phyloP scores from a whole-genome alignment of 1,140 invertebrate genomes.

The Drosophila mojavensis region DNA sequence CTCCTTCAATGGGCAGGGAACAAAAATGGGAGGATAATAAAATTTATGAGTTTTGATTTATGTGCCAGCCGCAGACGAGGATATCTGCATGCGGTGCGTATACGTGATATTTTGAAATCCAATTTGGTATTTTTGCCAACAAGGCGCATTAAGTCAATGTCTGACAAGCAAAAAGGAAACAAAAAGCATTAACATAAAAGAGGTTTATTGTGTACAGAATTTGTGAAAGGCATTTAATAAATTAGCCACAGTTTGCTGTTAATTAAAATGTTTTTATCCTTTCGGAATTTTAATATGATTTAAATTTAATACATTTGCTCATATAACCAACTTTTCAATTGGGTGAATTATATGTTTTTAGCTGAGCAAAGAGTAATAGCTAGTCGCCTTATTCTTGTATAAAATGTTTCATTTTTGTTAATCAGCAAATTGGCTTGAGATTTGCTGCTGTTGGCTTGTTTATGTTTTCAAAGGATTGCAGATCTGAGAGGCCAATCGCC shows the following conservation, averaged over 20 bases:
- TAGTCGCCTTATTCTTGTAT: too few species aligned
- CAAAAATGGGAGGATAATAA: constrained; percentile 43
- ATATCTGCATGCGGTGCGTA: constrained; percentile 52
- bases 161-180: not conserved
- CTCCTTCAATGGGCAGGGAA: not conserved
- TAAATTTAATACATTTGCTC: not conserved
- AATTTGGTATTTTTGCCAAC: constrained; percentile 20
- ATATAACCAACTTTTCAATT: too few species aligned
- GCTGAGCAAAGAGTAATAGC: too few species aligned
- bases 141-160: constrained; percentile 2
- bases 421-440: too few species aligned
- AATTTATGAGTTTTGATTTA: constrained; percentile 69
- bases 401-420: too few species aligned
- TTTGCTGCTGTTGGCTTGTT: too few species aligned
- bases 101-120: constrained; percentile 37
- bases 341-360: too few species aligned
- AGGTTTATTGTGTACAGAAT: constrained; percentile 21
- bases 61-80: constrained; percentile 29
- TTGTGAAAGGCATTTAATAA: not conserved
- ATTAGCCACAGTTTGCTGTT: not conserved
- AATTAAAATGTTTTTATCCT: not conserved
- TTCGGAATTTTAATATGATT: not conserved
- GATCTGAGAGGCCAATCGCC: too few species aligned
- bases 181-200: constrained; percentile 20
- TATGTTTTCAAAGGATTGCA: too few species aligned